Base-by-base conservation (phyloP, 2,888 invertebrate species). In the Andrena bucephala region DNA sequence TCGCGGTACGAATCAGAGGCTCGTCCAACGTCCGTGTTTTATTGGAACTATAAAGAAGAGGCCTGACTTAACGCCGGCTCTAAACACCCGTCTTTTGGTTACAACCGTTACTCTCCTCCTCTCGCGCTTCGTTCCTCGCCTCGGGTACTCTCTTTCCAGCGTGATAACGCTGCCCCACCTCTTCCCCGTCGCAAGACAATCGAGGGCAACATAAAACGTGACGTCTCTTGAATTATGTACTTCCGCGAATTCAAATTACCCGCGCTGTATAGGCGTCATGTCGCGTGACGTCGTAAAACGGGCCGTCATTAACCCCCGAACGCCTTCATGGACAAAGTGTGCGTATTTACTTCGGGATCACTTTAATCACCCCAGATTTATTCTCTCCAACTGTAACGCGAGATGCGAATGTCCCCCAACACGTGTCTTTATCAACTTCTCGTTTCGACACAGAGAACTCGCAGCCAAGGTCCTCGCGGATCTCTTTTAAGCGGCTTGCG, bases 161-260 rank as follows among this genome's bases (percentile, higher is more conserved):
- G 36, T 57, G 33, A 20, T 16, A 13, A 33, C 10, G 27, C 13
- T 10, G 60, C 16, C n/a, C 13, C 71, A 16, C 60, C 50, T 24
- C 36, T 52, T 27, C 10, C 13, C 52, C 50, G 8, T 36, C 20
- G 63, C 10, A n/a, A 29, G 50, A 29, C 24, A 63, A 31, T 69
- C 36, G 65, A 42, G 57, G 77, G 81, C 70, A 78, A 72, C 69
- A 67, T 31, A 60, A 76, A 82, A 77, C 67, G 60, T 62, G 62
- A 29, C 57, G 48, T 33, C 63, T 33, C 68, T 42, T 57, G 48
- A 68, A 62, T 81, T 77, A 78, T 63, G 50, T 71, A n/a, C 70
- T 83, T 72, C 65, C 79, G 66, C 68, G 80, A 83, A 83, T 85
- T 76, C 70, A 76, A 80, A 80, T 78, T 77, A 75, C 60, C 71